Evolutionary conservation across 2,888 invertebrate genomes (phyloP), one percentile per base, ranked within the genome.

Genomic region (Chrysolina haemoptera): DNA sequence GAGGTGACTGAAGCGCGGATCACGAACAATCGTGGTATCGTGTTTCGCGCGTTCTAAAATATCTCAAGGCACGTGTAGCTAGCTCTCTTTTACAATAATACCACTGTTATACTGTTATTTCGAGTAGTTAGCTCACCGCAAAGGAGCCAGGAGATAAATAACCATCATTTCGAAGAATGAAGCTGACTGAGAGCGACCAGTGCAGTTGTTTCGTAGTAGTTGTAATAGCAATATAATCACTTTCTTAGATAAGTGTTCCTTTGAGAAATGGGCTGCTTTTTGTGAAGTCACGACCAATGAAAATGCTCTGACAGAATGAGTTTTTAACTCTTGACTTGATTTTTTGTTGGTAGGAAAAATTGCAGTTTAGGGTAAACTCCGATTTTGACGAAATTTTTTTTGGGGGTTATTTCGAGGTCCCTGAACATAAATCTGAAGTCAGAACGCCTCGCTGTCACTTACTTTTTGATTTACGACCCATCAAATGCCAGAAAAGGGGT

Each of bases 11-110:
- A 77, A 78, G 78, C 76, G 75, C 78, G 79, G 77, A 78, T 84
- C 84, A 85, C 84, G 84, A 84, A 82, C 81, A 79, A 80, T 83
- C 84, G 83, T 84, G 83, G 83, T 82, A 81, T 85, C 84, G 84
- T 85, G 84, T 83, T 82, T 84, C 82, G 83, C 84, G 82, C 83
- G 85, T 82, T 82, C 79, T 78, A 73, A 78, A 80, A 80, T 74
- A 75, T 80, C 82, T 79, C 72, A 71, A 76, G 84, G 85, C 85
- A 85, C 85, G 85, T 84, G 85, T 82, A 83, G 80, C 74, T 81
- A 83, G 80, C 74, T 80, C 78, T 70, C 78, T 73, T 67, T 48
- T 53, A 77, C 76, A 74, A 74, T 78, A 79, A 75, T 69, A 83
- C 81, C 64, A 70, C 70, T 67, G 67, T 59, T 59, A 35, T 83